Evolutionary conservation across 2,888 invertebrate genomes (phyloP).

Genomic region (Epiblema foenella): DNA sequence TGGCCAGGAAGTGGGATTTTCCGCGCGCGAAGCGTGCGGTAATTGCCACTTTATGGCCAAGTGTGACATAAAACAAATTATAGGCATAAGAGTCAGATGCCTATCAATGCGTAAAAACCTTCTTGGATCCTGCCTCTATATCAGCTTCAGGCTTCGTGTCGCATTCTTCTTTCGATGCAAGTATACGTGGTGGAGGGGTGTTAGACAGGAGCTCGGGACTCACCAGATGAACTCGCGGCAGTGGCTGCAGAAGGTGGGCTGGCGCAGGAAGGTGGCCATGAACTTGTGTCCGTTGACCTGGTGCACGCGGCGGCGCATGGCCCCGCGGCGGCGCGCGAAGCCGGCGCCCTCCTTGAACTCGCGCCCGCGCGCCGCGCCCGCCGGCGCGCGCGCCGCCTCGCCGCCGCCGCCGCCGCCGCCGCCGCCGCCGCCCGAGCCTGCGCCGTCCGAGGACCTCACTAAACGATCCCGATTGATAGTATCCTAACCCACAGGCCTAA

Average conservation of each 20-base stretch:
- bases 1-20: no score
- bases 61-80: no score
- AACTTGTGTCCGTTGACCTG: slow-evolving; percentile 99
- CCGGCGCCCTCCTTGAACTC: slow-evolving; percentile 88
- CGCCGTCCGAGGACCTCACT: not conserved
- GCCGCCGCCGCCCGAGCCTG: slow-evolving; percentile 25
- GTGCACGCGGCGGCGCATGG: slow-evolving; percentile 98
- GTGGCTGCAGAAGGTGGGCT: slow-evolving; percentile 99
- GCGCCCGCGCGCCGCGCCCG: slow-evolving; percentile 47
- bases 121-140: not conserved
- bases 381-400: slow-evolving; percentile 40
- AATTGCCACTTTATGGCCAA: no score
- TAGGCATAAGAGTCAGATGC: no score
- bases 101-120: not conserved
- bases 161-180: not conserved
- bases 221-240: slow-evolving; percentile 99
- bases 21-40: no score
- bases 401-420: slow-evolving; percentile 13
- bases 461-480: not conserved
- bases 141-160: not conserved
- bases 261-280: slow-evolving; percentile 99
- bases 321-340: slow-evolving; percentile 85
- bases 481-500: not conserved
- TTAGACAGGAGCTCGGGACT: no score
- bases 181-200: no score